phyloP scores from a whole-genome alignment of 2,797 vertebrate species.

The Eidolon dupreanum region DNA sequence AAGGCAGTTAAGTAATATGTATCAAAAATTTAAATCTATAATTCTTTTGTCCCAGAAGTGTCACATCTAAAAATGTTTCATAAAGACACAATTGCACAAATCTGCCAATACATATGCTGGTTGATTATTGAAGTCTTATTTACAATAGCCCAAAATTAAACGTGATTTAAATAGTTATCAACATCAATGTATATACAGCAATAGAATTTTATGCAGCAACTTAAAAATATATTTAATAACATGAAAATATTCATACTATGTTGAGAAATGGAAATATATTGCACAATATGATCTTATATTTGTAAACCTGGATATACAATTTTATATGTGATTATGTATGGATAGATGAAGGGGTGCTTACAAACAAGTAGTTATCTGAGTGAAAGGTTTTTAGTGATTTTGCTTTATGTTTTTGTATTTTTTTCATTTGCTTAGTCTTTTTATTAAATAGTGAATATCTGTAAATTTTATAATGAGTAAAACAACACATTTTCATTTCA shows the following conservation, averaged over 20 bases:
- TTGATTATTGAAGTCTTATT: slow-evolving; percentile 30
- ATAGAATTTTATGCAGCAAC: neutral
- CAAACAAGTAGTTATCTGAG: neutral
- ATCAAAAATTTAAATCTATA: neutral
- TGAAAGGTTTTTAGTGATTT: neutral
- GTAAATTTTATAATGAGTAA: neutral
- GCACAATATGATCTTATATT: neutral
- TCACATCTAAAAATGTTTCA: neutral
- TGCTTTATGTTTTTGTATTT: neutral
- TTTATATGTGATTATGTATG: neutral
- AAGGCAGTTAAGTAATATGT: neutral
- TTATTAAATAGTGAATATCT: neutral
- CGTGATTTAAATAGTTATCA: neutral
- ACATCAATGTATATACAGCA: neutral
- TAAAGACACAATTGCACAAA: neutral
- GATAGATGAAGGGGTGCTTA: neutral
- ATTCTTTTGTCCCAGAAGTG: neutral
- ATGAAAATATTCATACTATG: slow-evolving; percentile 13
- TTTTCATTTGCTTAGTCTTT: slow-evolving; percentile 31
- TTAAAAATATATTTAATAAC: neutral
- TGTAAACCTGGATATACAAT: neutral
- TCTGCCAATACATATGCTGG: neutral
- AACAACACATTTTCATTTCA: slow-evolving; percentile 31
- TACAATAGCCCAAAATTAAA: neutral
- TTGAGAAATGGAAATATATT: slow-evolving; percentile 15